Evolutionary conservation across 2,888 invertebrate species (phyloP).

Genomic region (Ochropleura plecta): DNA sequence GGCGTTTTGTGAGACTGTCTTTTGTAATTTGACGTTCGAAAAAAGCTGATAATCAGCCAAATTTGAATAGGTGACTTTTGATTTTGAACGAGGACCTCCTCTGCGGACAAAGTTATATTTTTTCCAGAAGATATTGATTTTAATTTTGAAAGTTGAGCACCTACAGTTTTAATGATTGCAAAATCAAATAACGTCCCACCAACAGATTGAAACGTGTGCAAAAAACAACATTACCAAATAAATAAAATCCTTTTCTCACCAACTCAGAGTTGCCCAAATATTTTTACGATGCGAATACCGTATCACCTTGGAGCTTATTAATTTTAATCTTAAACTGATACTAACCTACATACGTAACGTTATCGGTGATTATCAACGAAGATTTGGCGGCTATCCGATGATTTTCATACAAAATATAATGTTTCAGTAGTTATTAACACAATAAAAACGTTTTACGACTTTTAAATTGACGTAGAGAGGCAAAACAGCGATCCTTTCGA

Average conservation of each 20-base stretch:
- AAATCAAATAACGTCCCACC: slow-evolving; percentile 5
- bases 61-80: too few relatives aligned
- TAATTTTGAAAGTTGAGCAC: slow-evolving; percentile 11
- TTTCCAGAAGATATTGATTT: background rate
- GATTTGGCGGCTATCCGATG: slow-evolving; percentile 52
- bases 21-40: too few relatives aligned
- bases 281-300: slow-evolving; percentile 66
- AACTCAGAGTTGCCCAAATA: slow-evolving; percentile 47
- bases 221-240: slow-evolving; percentile 49
- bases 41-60: too few relatives aligned
- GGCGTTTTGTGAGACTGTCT: too few relatives aligned
- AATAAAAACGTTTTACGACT: slow-evolving; percentile 83
- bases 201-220: slow-evolving; percentile 34
- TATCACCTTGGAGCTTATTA: slow-evolving; percentile 63
- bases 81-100: too few relatives aligned
- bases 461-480: slow-evolving; percentile 81
- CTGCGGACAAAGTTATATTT: background rate
- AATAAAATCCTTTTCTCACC: slow-evolving; percentile 41
- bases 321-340: slow-evolving; percentile 62
- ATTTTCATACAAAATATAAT: slow-evolving; percentile 66
- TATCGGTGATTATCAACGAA: slow-evolving; percentile 57
- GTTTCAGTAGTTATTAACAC: slow-evolving; percentile 71
- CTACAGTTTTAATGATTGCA: slow-evolving; percentile 13
- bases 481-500: slow-evolving; percentile 77
- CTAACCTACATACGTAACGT: slow-evolving; percentile 58